Percentiles rank a stretch among this genome's conserved stretches.
These are phyloP conservation scores for Hippocampus zosterae DNA, from an alignment of 2,113 vertebrate species.

Conservation along the genomic window DNA sequence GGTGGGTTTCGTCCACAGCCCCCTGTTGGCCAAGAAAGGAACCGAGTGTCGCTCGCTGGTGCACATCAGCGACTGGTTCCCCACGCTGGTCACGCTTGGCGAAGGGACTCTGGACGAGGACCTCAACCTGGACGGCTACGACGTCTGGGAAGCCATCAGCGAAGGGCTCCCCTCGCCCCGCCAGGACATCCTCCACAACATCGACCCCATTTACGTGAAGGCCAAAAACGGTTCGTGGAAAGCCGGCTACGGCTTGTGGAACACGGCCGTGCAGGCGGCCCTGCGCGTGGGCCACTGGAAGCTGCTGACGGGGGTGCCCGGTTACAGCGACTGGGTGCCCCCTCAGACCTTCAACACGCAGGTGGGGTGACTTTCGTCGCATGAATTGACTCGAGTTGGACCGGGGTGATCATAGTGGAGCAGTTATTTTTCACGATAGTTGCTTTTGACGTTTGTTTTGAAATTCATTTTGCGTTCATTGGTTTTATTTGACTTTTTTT, in stretches of 20 bases:
- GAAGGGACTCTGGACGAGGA: constrained; percentile 88
- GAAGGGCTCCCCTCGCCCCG: constrained; percentile 89
- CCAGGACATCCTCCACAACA: constrained; percentile 93
- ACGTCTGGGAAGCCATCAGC: constrained; percentile 94
- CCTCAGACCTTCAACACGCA: constrained; percentile 89
- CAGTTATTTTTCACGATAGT: no score
- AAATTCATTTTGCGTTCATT: no score
- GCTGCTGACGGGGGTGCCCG: constrained; percentile 88
- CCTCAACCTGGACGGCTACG: constrained; percentile 86
- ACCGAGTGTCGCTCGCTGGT: constrained; percentile 84
- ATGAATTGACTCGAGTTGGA: no score
- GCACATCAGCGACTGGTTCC: constrained; percentile 98
- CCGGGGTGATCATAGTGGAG: no score
- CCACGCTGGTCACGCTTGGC: constrained; percentile 86
- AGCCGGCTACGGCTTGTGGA: constrained; percentile 91
- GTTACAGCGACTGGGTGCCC: constrained; percentile 94
- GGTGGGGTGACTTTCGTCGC: background rate
- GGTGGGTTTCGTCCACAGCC: constrained; percentile 95
- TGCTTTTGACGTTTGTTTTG: no score
- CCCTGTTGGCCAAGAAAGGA: constrained; percentile 84
- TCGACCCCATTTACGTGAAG: constrained; percentile 90
- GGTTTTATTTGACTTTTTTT: no score
- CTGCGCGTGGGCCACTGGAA: constrained; percentile 93
- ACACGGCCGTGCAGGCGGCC: constrained; percentile 90
- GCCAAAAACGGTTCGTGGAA: constrained; percentile 92